phyloP scores from a whole-genome alignment of 2,888 invertebrate species.

The Stenolophus ochropezus region DNA sequence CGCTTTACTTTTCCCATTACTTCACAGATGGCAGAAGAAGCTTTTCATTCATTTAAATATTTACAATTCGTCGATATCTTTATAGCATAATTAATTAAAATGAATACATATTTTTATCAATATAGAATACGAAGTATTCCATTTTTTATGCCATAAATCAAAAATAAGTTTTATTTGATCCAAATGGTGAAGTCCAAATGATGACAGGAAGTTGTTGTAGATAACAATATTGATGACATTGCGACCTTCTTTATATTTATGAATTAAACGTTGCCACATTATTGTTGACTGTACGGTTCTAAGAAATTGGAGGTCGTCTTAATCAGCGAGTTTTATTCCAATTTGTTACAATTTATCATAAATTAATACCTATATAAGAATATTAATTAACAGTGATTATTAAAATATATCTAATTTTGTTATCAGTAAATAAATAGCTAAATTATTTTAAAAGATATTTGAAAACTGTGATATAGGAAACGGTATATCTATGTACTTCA shows the following conservation, averaged over 20 bases:
- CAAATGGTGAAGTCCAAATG: constrained; percentile 51
- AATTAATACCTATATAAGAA: too few species aligned
- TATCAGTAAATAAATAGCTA: too few species aligned
- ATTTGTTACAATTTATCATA: neutral
- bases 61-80: neutral
- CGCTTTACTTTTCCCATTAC: neutral
- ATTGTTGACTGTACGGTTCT: constrained; percentile 40
- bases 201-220: constrained; percentile 64
- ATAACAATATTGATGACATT: constrained; percentile 66
- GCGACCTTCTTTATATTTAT: constrained; percentile 61
- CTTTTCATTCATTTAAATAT: constrained; percentile 4
- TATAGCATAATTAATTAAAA: constrained; percentile 30
- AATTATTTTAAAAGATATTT: too few species aligned
- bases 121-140: constrained; percentile 25
- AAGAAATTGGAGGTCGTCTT: constrained; percentile 19
- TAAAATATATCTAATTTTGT: too few species aligned
- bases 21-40: constrained; percentile 1
- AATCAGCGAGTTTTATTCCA: neutral
- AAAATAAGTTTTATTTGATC: constrained; percentile 35
- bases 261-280: constrained; percentile 49
- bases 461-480: too few species aligned
- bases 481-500: too few species aligned
- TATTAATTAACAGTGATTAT: too few species aligned
- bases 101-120: constrained; percentile 47
- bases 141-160: constrained; percentile 16